phyloP scores from a whole-genome alignment of 2,797 vertebrate species.

The Spondyliosoma cantharus region DNA sequence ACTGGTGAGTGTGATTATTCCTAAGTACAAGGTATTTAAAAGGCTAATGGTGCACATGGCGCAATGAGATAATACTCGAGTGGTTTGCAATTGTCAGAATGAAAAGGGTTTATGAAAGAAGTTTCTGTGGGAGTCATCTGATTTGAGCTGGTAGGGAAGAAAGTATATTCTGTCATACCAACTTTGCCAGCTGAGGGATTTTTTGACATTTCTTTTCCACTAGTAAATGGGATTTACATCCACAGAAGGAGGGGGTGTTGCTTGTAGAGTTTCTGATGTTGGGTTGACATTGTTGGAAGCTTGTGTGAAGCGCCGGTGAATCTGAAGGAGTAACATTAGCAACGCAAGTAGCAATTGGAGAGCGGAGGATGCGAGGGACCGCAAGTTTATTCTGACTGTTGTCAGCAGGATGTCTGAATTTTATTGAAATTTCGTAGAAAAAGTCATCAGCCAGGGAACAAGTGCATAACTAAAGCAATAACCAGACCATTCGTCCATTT shows the following conservation, averaged over 20 bases:
- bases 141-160: neutral
- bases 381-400: neutral
- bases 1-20: conserved; percentile 27
- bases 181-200: conserved; percentile 23
- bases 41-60: conserved; percentile 25
- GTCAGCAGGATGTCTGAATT: neutral
- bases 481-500: neutral
- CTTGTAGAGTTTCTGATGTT: conserved; percentile 9
- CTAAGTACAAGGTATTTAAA: conserved; percentile 33
- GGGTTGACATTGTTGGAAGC: conserved; percentile 26
- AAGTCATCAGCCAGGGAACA: neutral
- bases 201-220: conserved; percentile 32
- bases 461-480: neutral
- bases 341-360: neutral
- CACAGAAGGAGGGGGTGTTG: neutral
- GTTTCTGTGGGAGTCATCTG: conserved; percentile 1
- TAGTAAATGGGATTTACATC: conserved; percentile 30
- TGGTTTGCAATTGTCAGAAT: conserved; percentile 24
- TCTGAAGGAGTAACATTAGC: conserved; percentile 1
- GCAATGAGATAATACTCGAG: conserved; percentile 28
- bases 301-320: conserved; percentile 31
- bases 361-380: neutral
- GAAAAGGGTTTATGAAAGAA: neutral
- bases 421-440: neutral
- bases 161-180: conserved; percentile 11